Evolutionary conservation across 2,797 vertebrate species (phyloP), one percentile per base, ranked within the genome.

Genomic region (Ctenosaura bakeri): DNA sequence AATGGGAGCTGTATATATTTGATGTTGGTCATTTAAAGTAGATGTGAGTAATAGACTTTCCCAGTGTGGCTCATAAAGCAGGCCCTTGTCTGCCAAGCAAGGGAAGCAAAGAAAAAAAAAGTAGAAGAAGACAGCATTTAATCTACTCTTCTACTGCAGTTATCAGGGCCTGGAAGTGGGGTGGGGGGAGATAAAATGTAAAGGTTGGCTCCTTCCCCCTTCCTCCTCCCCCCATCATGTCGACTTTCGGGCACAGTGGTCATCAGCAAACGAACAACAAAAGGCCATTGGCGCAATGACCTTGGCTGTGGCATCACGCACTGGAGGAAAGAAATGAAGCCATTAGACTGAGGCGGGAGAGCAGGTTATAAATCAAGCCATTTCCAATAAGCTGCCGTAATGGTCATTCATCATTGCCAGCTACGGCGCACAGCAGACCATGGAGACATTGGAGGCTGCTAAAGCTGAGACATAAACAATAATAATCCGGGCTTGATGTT

Each of bases 361-460:
- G 95, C 97, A 96, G 98, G 98, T 98, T 98, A 98, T 99, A 99
- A 99, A 99, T 99, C 99, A 99, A 98, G 98, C 98, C 98, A 98
- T 99, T 99, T 99, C 98, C 99, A 99, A 99, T 99, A 99, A 99
- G 99, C 98, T 98, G 98, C 98, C 97, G 98, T 99, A 99, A 99
- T 98, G 98, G 98, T 98, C 98, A 99, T 99, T 98, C 98, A 99
- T 99, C 99, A 99, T 98, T 98, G 98, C 97, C 97, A 97, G 96
- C 96, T 95, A 95, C 97, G 46, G 97, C 95, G 95, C 97, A 98
- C 97, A 97, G 97, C 97, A 97, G 97, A 98, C 98, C 98, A 98
- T 97, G 97, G 98, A 98, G 98, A 98, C 97, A 98, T 98, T 97
- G 97, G 98, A 97, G 90, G 97, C 98, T 96, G 97, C 97, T 97